phyloP scores from a whole-genome alignment of 2,888 invertebrate species.

The Cremastinae sp. region DNA sequence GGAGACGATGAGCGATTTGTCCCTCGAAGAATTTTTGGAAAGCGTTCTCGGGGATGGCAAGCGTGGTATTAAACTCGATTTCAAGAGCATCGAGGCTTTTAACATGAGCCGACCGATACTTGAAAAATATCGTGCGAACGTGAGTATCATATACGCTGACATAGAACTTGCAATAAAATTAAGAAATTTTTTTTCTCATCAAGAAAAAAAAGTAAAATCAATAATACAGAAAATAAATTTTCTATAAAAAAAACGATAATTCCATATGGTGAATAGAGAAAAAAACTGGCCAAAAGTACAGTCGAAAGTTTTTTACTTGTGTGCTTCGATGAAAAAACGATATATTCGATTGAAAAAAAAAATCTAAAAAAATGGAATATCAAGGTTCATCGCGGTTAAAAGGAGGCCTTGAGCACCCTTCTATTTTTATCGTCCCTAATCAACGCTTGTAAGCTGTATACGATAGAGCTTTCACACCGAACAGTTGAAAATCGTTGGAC shows the following conservation, averaged over 20 bases:
- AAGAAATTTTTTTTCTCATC: no score
- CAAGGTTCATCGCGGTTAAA: neutral
- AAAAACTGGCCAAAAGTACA: no score
- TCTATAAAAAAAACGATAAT: neutral
- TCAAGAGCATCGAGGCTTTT: slow-evolving; percentile 90
- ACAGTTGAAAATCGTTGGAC: no score
- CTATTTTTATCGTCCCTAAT: slow-evolving; percentile 51
- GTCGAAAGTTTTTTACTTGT: neutral
- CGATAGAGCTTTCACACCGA: neutral
- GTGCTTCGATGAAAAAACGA: slow-evolving; percentile 7
- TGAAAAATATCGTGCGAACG: slow-evolving; percentile 76
- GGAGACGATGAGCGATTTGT: slow-evolving; percentile 86
- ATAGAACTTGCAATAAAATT: no score
- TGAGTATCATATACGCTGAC: slow-evolving; percentile 67
- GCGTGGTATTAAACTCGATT: slow-evolving; percentile 94
- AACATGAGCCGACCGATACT: slow-evolving; percentile 82
- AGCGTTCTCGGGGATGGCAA: slow-evolving; percentile 81
- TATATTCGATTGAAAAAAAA: neutral
- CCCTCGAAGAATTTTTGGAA: slow-evolving; percentile 87
- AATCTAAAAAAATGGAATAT: slow-evolving; percentile 10
- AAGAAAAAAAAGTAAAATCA: neutral
- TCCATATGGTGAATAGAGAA: no score
- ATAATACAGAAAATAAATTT: neutral
- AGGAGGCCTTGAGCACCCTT: slow-evolving; percentile 6
- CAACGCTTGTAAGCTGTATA: slow-evolving; percentile 38